Evolutionary conservation across 2,888 invertebrate species (phyloP).

Genomic region (Cheilosia scutellata): DNA sequence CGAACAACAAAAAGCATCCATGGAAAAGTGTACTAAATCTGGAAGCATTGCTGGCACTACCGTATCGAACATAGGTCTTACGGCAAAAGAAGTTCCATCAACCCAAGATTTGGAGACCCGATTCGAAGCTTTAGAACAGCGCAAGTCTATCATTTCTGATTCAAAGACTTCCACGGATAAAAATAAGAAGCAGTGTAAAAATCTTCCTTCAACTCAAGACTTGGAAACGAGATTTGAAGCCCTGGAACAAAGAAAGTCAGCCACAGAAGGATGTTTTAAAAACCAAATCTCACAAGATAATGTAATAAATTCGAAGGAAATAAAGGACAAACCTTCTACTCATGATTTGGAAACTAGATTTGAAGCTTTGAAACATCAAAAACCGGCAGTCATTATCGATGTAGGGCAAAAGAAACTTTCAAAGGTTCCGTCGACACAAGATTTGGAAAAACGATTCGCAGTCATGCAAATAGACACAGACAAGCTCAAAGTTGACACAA

Average conservation of each 20-base stretch:
- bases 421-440: constrained; percentile 30
- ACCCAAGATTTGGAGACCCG: constrained; percentile 8
- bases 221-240: constrained; percentile 80
- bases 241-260: constrained; percentile 64
- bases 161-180: constrained; percentile 13
- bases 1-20: constrained; percentile 69
- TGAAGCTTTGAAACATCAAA: constrained; percentile 12
- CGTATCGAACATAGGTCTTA: not conserved
- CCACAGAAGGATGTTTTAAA: not conserved
- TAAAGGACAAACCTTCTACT: constrained; percentile 9
- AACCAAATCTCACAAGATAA: too few relatives aligned
- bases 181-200: constrained; percentile 52
- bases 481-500: not conserved
- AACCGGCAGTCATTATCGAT: not conserved
- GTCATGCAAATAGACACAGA: constrained; percentile 80
- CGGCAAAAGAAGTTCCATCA: not conserved
- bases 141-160: not conserved
- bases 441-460: constrained; percentile 36
- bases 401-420: not conserved
- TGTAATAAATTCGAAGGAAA: too few relatives aligned
- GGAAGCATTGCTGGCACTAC: not conserved
- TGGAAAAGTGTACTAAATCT: not conserved
- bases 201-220: constrained; percentile 80
- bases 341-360: constrained; percentile 27
- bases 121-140: constrained; percentile 24